Conservation (phyloP, 2,888 invertebrate species). For the Phyllotreta cruciferae region DNA sequence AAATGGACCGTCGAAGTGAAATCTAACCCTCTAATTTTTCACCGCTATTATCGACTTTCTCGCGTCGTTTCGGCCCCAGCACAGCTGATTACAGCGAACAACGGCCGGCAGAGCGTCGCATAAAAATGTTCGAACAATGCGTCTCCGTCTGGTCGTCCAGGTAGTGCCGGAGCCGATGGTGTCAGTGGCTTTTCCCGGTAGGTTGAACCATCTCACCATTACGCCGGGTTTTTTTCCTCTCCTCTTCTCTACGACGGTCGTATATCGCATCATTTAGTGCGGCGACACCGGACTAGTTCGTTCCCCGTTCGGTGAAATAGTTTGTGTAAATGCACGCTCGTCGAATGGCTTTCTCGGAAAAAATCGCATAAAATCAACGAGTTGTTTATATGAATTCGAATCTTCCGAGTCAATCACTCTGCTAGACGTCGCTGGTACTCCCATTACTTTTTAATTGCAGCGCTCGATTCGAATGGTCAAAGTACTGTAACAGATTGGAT, state of each 20-base stretch:
- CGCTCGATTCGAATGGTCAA: not conserved
- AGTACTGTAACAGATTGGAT: too few relatives aligned
- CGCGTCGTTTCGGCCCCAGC: not conserved
- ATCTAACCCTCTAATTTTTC: too few relatives aligned
- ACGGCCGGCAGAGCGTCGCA: not conserved
- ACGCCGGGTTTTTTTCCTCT: not conserved
- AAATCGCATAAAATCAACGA: slow-evolving; percentile 8
- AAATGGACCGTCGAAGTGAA: too few relatives aligned
- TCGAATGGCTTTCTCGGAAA: slow-evolving; percentile 8
- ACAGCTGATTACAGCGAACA: not conserved
- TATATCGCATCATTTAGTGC: slow-evolving; percentile 17
- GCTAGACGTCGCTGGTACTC: slow-evolving; percentile 1
- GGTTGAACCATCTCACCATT: slow-evolving; percentile 12
- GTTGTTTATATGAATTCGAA: too few relatives aligned
- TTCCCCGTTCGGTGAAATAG: slow-evolving; percentile 26
- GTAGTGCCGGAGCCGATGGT: slow-evolving; percentile 14
- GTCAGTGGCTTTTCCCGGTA: slow-evolving; percentile 19
- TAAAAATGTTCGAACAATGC: slow-evolving; percentile 10
- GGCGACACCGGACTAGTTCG: slow-evolving; percentile 19
- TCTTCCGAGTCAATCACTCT: too few relatives aligned
- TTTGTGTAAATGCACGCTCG: slow-evolving; percentile 22
- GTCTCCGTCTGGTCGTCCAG: slow-evolving; percentile 20
- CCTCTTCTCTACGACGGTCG: too few relatives aligned
- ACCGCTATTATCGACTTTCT: too few relatives aligned
- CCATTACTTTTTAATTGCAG: slow-evolving; percentile 1